These are phyloP conservation scores for Tetrax tetrax DNA, from an alignment of 2,113 vertebrate species.

Conservation along the genomic window DNA sequence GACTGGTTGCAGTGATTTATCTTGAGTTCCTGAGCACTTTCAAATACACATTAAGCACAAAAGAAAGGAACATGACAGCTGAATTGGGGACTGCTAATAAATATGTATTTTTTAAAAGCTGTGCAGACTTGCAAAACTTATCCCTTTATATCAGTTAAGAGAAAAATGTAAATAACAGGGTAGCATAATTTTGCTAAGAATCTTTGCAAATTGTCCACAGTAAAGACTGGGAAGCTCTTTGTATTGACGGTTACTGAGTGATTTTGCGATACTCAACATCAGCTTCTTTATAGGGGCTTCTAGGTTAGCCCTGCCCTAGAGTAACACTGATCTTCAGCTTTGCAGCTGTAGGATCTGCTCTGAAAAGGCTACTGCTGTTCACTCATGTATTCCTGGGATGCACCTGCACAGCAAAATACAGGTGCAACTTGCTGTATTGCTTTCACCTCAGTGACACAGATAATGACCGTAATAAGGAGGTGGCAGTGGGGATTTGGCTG, in stretches of 20 bases:
- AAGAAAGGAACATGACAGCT: fast-evolving
- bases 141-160: not conserved
- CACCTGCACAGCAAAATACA: not conserved
- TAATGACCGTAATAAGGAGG: not conserved
- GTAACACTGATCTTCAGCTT: not conserved
- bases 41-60: not conserved
- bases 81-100: not conserved
- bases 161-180: not conserved
- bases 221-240: not conserved
- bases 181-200: not conserved
- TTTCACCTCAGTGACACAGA: not conserved
- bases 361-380: not conserved
- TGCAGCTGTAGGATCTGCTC: not conserved
- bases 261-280: not conserved
- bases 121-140: not conserved
- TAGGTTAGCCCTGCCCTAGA: not conserved
- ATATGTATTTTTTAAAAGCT: not conserved
- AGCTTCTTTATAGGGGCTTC: not conserved
- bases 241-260: not conserved
- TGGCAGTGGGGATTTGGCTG: not conserved
- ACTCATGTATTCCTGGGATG: not conserved
- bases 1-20: not conserved
- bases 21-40: not conserved
- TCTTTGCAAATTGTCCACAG: not conserved
- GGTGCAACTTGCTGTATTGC: not conserved